These are phyloP conservation scores for Chrysotoxum bicinctum DNA, from an alignment of 2,888 invertebrate genomes.

Conservation along the genomic window DNA sequence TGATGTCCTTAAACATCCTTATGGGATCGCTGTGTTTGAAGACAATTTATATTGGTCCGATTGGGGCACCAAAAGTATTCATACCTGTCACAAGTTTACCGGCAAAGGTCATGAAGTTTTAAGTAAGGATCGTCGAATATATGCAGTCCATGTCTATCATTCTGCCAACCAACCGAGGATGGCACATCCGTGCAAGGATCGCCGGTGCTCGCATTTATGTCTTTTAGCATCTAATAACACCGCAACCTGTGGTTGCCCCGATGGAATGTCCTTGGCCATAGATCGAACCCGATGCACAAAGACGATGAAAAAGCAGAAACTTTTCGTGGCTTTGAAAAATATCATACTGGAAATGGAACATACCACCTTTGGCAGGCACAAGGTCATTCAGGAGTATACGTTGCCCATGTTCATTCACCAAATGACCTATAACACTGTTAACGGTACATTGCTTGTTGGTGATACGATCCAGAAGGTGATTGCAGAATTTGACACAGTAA, in stretches of 20 bases:
- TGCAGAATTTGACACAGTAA: conserved; percentile 79
- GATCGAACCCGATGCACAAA: conserved; percentile 84
- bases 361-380: conserved; percentile 86
- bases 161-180: conserved; percentile 84
- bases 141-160: conserved; percentile 89
- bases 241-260: conserved; percentile 89
- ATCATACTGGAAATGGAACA: conserved; percentile 85
- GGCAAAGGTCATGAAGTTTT: conserved; percentile 85
- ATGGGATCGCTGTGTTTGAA: conserved; percentile 93
- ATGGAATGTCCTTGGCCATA: conserved; percentile 84
- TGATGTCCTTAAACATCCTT: conserved; percentile 89
- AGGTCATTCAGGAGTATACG: conserved; percentile 82
- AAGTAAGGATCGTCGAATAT: conserved; percentile 82
- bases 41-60: conserved; percentile 95
- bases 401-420: conserved; percentile 84
- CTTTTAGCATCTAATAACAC: conserved; percentile 84
- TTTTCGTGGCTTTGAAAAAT: conserved; percentile 83
- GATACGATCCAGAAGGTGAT: conserved; percentile 83
- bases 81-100: conserved; percentile 89
- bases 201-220: conserved; percentile 90
- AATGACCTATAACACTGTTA: conserved; percentile 85
- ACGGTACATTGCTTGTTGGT: conserved; percentile 83
- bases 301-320: conserved; percentile 79
- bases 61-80: conserved; percentile 89
- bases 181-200: conserved; percentile 85